A percentile compares a stretch with the other conserved stretches of the same genome.
Conservation (phyloP, 2,113 vertebrate species). For the Salvelinus namaycush region DNA sequence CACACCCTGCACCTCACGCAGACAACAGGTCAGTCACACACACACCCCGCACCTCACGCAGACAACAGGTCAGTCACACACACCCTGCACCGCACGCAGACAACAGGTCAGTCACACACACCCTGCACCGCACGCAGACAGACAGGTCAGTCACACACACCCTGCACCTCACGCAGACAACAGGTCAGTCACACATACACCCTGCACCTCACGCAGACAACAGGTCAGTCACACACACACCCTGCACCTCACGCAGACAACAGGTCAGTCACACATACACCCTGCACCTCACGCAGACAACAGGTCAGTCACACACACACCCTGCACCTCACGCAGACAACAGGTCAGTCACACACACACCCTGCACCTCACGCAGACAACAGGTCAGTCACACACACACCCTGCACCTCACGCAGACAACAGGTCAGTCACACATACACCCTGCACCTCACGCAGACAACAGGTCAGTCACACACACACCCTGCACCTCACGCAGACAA, state of each 20-base stretch:
- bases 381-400: constrained; percentile 74
- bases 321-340: background rate
- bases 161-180: constrained; percentile 68
- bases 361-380: constrained; percentile 68
- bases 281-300: background rate
- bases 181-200: constrained; percentile 59
- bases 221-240: constrained; percentile 73
- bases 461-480: constrained; percentile 61
- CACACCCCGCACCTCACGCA: constrained; percentile 53
- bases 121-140: constrained; percentile 15
- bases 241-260: constrained; percentile 69
- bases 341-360: constrained; percentile 55
- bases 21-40: constrained; percentile 67
- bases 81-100: constrained; percentile 40
- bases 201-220: constrained; percentile 63
- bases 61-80: constrained; percentile 68
- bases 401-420: constrained; percentile 66
- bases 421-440: constrained; percentile 60
- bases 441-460: constrained; percentile 62
- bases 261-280: constrained; percentile 61
- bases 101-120: constrained; percentile 32
- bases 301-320: constrained; percentile 13
- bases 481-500: too few relatives aligned
- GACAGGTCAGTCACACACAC: constrained; percentile 56
- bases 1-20: constrained; percentile 73